Base-by-base conservation (phyloP, 2,797 vertebrate species). In the Enteromius treurensis region DNA sequence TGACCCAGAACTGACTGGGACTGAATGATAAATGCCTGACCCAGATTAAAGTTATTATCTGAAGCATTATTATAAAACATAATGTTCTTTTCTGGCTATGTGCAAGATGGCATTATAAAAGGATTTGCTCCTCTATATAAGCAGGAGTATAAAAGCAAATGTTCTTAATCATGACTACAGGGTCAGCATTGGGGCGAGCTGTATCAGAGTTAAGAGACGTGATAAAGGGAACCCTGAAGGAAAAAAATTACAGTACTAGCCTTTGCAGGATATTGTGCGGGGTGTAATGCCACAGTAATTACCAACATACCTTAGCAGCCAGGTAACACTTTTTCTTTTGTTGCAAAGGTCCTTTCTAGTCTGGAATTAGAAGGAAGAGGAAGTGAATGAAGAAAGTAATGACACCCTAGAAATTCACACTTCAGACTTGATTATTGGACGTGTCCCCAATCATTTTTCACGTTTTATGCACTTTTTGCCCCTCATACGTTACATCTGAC, bases 221-320 rank as follows among this genome's bases (percentile, higher is more conserved):
- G 91, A 95, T 79, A 90, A 90, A 86, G 85, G 94, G 94, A 95
- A 96, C 95, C 95, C 93, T 89, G 92, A 95, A 94, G 94, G 95
- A 97, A 95, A 92, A 90, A 94, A 90, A 87, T 87, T 83, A 75
- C 81, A 80, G 92, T 91, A 90, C 92, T 78, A 91, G 93, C 83
- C 89, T 88, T 92, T 93, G 91, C 91, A 88, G 90, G 91, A 90
- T 90, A 93, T 94, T 95, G 92, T 93, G 88, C 90, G 26, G 79
- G 53, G 91, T 84, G 90, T 94, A 95, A 94, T 95, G 94, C 92
- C 92, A 90, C 89, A 92, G 93, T 95, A 95, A 95, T 95, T 95
- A 94, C 92, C 91, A 93, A 92, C 92, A 94, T 94, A 92, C 92
- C 94, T 94, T 91, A 94, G 90, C 91, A 92, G 91, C 91, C 89